phyloP scores from a whole-genome alignment of 2,888 invertebrate species.

The Spialia ferax region DNA sequence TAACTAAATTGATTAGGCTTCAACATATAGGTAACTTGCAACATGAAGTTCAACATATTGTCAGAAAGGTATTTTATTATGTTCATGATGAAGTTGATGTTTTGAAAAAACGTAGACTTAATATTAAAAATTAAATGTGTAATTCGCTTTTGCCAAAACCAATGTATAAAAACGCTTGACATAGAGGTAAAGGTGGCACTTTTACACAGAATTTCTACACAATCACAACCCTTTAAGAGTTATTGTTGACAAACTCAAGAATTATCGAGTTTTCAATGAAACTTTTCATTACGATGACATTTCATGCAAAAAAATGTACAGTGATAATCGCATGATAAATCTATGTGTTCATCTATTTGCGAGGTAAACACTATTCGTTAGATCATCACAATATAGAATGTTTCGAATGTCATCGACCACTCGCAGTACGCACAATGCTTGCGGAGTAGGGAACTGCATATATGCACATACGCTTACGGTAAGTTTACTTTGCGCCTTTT shows the following conservation, averaged over 20 bases:
- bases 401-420: slow-evolving; percentile 1
- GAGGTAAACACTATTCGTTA: not conserved
- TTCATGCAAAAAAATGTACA: not conserved
- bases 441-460: slow-evolving; percentile 42
- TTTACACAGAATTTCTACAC: slow-evolving; percentile 52
- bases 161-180: slow-evolving; percentile 28
- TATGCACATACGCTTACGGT: slow-evolving; percentile 56
- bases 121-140: not conserved
- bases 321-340: not conserved
- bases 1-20: not conserved
- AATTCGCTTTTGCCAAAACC: not conserved
- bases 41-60: not conserved
- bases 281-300: not conserved
- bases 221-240: slow-evolving; percentile 3
- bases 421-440: slow-evolving; percentile 27
- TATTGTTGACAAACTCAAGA: not conserved
- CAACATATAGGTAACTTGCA: not conserved
- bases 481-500: slow-evolving; percentile 63
- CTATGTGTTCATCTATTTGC: not conserved
- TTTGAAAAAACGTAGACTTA: no score
- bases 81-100: no score
- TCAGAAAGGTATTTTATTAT: no score
- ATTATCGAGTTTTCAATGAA: not conserved
- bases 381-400: not conserved
- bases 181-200: slow-evolving; percentile 34